These are phyloP conservation scores for Aphelinus certus DNA, from an alignment of 1,140 invertebrate genomes.

Conservation along the genomic window DNA sequence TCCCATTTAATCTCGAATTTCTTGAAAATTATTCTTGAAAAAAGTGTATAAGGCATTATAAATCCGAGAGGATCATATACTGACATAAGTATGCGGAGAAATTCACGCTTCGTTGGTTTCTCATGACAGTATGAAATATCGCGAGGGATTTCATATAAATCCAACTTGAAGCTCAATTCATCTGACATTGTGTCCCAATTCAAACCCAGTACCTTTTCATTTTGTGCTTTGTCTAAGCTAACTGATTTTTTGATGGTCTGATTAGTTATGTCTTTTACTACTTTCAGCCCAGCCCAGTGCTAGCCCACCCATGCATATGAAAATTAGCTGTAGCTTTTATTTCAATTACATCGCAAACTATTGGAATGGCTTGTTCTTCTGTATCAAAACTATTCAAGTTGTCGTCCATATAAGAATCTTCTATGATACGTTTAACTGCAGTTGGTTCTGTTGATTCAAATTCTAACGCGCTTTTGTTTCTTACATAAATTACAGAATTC, in stretches of 20 bases:
- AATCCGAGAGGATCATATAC: no score
- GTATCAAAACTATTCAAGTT: slow-evolving; percentile 30
- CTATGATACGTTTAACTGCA: background rate
- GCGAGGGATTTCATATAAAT: background rate
- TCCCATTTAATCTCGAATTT: slow-evolving; percentile 46
- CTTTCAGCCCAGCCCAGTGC: background rate
- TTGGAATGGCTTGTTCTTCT: slow-evolving; percentile 3
- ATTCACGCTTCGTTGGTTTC: background rate
- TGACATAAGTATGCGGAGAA: no score
- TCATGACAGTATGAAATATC: slow-evolving; percentile 11
- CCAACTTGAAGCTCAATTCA: background rate
- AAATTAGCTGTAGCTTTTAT: slow-evolving; percentile 34
- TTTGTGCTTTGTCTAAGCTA: background rate
- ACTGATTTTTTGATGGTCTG: background rate
- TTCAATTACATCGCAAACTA: slow-evolving; percentile 21
- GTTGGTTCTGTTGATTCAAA: background rate
- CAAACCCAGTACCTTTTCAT: slow-evolving; percentile 11
- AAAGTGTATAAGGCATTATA: no score
- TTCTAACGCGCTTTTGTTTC: slow-evolving; percentile 20
- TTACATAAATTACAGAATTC: slow-evolving; percentile 43
- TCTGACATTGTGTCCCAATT: slow-evolving; percentile 19
- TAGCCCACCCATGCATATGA: slow-evolving; percentile 35
- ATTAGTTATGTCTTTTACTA: background rate
- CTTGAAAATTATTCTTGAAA: slow-evolving; percentile 45
- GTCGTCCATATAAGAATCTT: slow-evolving; percentile 35